A percentile compares a stretch with the other conserved stretches of the same genome.
phyloP scores from a whole-genome alignment of 2,113 vertebrate genomes.

The Eudyptes chrysolophus region DNA sequence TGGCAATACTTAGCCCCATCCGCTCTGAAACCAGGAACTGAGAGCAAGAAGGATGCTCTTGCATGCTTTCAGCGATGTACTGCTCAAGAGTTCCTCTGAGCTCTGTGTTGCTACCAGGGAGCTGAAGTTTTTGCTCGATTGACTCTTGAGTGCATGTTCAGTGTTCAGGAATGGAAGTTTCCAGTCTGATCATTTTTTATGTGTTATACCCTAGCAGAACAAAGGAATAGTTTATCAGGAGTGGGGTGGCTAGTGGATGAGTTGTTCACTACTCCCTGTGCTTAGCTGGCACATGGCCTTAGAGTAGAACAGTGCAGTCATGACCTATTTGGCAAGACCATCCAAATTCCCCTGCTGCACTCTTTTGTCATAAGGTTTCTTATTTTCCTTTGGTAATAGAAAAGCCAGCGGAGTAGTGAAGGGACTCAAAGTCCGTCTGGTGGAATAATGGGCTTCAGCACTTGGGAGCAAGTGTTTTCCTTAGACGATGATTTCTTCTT shows the following conservation, averaged over 20 bases:
- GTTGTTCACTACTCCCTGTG: neutral
- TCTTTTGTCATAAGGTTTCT: neutral
- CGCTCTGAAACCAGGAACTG: neutral
- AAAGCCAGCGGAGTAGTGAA: neutral
- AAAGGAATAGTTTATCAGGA: neutral
- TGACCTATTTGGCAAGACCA: slow-evolving; percentile 27
- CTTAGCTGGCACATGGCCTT: neutral
- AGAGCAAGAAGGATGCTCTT: neutral
- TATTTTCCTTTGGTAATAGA: neutral
- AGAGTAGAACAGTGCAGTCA: neutral
- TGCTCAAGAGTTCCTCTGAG: neutral
- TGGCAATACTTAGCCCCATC: neutral
- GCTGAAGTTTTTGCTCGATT: neutral
- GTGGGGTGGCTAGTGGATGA: neutral
- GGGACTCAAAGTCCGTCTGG: fast-evolving
- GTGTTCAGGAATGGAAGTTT: neutral
- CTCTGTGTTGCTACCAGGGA: neutral
- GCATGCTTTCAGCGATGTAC: neutral
- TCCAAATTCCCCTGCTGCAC: neutral
- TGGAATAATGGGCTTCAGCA: neutral
- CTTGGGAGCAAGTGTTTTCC: neutral
- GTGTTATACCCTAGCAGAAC: neutral
- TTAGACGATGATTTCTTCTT: fast-evolving
- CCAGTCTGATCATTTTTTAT: neutral
- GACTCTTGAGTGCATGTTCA: neutral